Evolutionary conservation across 2,888 invertebrate species (phyloP).

Genomic region (Gandaritis pyraliata): DNA sequence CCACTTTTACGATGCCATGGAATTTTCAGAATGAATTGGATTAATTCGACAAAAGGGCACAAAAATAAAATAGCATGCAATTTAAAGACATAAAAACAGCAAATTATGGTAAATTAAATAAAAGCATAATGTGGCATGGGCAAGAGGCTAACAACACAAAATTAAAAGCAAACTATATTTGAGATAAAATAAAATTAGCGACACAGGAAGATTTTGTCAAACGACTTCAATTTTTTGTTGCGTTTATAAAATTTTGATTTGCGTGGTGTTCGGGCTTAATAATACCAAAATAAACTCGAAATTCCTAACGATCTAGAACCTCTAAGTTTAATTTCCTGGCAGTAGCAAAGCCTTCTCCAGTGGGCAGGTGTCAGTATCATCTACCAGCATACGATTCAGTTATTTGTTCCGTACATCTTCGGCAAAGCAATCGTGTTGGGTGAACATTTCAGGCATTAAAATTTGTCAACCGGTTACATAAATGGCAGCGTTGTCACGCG

Average conservation of each 20-base stretch:
- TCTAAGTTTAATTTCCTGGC: too few species aligned
- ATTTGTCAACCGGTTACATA: too few species aligned
- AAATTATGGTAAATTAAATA: not conserved
- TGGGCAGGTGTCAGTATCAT: too few species aligned
- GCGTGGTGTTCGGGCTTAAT: constrained; percentile 12
- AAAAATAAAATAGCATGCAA: constrained; percentile 9
- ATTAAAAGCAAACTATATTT: not conserved
- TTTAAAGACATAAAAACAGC: constrained; percentile 1
- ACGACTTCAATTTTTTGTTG: constrained; percentile 6
- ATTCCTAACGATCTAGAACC: not conserved
- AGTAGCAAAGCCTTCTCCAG: too few species aligned
- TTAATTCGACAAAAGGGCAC: constrained; percentile 26
- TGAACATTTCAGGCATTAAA: too few species aligned
- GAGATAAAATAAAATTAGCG: not conserved
- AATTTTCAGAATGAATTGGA: constrained; percentile 18
- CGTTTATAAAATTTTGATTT: constrained; percentile 10
- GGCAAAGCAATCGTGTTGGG: too few species aligned
- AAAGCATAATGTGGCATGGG: constrained; percentile 7
- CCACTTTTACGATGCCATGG: constrained; percentile 6
- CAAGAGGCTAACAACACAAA: constrained; percentile 1
- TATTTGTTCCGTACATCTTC: too few species aligned
- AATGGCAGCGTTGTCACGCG: too few species aligned
- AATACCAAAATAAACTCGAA: constrained; percentile 9
- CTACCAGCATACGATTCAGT: too few species aligned
- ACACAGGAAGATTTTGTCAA: not conserved